phyloP scores from a whole-genome alignment of 2,797 vertebrate species.

The Naso thynnoides region DNA sequence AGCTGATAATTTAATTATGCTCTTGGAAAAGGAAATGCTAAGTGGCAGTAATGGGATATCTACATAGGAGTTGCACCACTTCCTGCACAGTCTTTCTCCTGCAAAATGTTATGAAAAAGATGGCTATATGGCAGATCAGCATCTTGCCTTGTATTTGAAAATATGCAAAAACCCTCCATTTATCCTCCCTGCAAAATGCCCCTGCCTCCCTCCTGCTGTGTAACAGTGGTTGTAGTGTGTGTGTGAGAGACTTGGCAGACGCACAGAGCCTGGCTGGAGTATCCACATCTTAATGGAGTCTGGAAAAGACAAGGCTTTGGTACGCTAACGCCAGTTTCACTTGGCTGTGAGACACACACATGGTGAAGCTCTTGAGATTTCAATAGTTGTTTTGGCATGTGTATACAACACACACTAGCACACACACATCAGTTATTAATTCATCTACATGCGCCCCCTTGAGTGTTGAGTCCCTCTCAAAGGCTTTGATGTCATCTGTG shows the following conservation, averaged over 20 bases:
- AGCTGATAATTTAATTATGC: conserved; percentile 70
- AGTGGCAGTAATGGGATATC: conserved; percentile 39
- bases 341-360: conserved; percentile 66
- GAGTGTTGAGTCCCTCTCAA: conserved; percentile 53
- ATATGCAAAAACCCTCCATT: conserved; percentile 12
- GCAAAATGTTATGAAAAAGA: background rate
- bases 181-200: conserved; percentile 13
- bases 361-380: conserved; percentile 68
- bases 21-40: conserved; percentile 50
- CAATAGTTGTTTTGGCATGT: conserved; percentile 56
- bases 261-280: conserved; percentile 50
- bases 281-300: conserved; percentile 71
- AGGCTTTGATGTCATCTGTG: conserved; percentile 62
- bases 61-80: conserved; percentile 19
- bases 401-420: conserved; percentile 38
- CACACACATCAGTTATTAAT: conserved; percentile 52
- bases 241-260: conserved; percentile 62
- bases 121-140: background rate
- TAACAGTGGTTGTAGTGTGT: conserved; percentile 46
- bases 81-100: background rate
- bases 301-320: conserved; percentile 76
- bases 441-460: conserved; percentile 48
- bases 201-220: conserved; percentile 19
- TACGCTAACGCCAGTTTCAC: conserved; percentile 68
- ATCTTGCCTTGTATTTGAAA: conserved; percentile 19